These are phyloP conservation scores for Cheirogaleus major DNA, from an alignment of 2,797 vertebrate genomes.

Conservation along the genomic window DNA sequence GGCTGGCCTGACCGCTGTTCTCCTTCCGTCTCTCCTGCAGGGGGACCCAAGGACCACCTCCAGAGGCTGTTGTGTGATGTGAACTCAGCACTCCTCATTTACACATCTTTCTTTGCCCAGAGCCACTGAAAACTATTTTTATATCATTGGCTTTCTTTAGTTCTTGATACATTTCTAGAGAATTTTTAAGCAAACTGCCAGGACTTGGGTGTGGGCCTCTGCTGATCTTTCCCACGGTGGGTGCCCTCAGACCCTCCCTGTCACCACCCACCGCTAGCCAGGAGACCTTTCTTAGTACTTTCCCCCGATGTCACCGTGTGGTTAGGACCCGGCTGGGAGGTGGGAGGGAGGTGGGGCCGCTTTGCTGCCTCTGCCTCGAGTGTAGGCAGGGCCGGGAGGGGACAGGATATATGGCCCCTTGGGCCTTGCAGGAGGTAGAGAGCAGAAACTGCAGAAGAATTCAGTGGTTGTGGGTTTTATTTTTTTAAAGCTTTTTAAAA, in stretches of 20 bases:
- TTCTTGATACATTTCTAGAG: constrained; percentile 83
- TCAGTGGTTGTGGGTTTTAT: background rate
- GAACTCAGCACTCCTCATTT: constrained; percentile 76
- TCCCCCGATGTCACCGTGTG: constrained; percentile 25
- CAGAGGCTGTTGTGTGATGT: constrained; percentile 96
- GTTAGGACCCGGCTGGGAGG: constrained; percentile 3
- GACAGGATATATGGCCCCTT: background rate
- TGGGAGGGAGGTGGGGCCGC: accelerated
- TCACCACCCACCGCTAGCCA: constrained; percentile 42
- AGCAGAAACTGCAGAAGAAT: background rate
- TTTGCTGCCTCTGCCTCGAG: accelerated
- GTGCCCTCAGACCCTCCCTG: background rate
- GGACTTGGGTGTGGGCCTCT: constrained; percentile 78
- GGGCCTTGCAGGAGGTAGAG: background rate
- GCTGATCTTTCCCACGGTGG: constrained; percentile 16
- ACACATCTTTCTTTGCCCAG: constrained; percentile 78
- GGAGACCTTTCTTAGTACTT: background rate
- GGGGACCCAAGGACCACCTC: constrained; percentile 91
- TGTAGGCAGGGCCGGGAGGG: too few species aligned
- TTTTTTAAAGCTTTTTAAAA: constrained; percentile 14
- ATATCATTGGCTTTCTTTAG: constrained; percentile 84
- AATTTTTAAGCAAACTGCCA: constrained; percentile 77
- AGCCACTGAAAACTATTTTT: constrained; percentile 91
- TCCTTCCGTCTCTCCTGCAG: constrained; percentile 83
- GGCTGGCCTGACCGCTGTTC: background rate